Evolutionary conservation across 2,113 vertebrate species (phyloP), one percentile per base, ranked within the genome.

Genomic region (Cyanistes caeruleus): DNA sequence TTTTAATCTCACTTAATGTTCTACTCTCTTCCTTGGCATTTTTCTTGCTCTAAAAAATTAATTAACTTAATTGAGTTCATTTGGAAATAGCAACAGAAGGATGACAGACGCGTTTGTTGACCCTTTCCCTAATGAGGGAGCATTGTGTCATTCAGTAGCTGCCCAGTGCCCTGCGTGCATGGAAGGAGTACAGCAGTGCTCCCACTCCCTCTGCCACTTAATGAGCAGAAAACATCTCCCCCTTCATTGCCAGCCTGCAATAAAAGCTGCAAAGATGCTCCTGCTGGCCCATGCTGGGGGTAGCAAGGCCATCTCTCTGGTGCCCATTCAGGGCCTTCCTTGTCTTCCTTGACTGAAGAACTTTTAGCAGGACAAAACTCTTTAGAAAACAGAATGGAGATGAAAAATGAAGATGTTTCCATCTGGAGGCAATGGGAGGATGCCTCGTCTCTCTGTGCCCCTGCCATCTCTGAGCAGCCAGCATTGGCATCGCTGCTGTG

Each of bases 41-140:
- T 93, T 81, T 65, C n/a, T 89, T 92, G 49, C 37, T 8, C 41
- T 87, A 82, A 92, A 93, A 95, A 94, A 82, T 39, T 84, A 84
- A 92, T 93, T 90, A 78, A 95, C 73, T 93, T 95, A 94, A 94
- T 94, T 90, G 86, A 86, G 73, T 89, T 94, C 60, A 51, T 91
- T 96, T 96, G 64, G 82, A 96, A 96, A 87, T 88, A 94, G 76
- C 51, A 93, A 92, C 88, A 96, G 88, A 89, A 93, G 90, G 92
- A 94, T 92, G 72, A 80, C 87, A 94, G 92, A 56, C 1, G 4
- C 4, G 0, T 67, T 96, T 90, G 82, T 81, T 3, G n/a, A 82
- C 46, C 73, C 30, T 55, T 48, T 94, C 52, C 76, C 75, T 94
- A 95, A 96, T 91, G 93, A 96, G 78, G 60, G 58, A 87, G 53